phyloP scores from a whole-genome alignment of 1,140 invertebrate species.

The Bombus impatiens region DNA sequence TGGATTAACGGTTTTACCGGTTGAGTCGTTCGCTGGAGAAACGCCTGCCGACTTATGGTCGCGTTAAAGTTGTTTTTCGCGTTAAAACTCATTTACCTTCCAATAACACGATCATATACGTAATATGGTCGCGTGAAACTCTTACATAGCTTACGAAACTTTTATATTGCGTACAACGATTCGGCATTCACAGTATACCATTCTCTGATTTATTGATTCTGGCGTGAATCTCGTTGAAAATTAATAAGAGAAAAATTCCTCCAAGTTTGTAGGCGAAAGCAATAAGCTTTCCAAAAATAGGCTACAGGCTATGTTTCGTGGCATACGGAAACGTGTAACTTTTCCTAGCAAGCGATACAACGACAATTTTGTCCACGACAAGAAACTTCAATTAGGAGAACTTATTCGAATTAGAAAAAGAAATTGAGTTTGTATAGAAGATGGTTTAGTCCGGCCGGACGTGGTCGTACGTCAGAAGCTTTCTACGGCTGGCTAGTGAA shows the following conservation, averaged over 20 bases:
- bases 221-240: neutral
- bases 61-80: neutral
- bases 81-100: neutral
- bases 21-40: neutral
- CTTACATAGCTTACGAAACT: no score
- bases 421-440: no score
- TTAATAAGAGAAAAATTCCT: neutral
- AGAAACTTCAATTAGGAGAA: neutral
- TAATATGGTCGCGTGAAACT: neutral
- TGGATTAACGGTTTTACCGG: constrained; percentile 38
- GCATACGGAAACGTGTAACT: no score
- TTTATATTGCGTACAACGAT: no score
- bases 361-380: neutral
- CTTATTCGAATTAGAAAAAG: no score
- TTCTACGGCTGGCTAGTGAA: neutral
- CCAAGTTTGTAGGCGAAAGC: neutral
- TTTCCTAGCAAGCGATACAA: no score
- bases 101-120: no score
- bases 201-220: no score
- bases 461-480: neutral
- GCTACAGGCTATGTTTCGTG: no score
- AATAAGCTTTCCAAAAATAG: no score
- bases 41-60: neutral
- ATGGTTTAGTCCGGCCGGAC: neutral
- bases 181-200: no score